These are phyloP conservation scores for Ptilonorhynchus violaceus DNA, from an alignment of 2,113 vertebrate genomes.

Conservation along the genomic window DNA sequence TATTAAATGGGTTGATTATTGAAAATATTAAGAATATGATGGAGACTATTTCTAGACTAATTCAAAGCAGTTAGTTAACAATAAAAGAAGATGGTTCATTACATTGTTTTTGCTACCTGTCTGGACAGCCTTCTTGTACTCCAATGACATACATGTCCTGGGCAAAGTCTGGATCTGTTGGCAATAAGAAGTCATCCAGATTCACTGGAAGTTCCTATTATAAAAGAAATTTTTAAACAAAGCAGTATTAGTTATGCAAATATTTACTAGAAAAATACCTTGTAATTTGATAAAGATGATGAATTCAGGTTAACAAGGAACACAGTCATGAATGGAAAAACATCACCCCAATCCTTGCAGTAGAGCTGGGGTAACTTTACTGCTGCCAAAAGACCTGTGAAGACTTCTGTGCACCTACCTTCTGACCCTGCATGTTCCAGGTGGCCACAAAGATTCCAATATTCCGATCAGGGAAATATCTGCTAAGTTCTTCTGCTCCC, in stretches of 20 bases:
- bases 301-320: not conserved
- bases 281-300: not conserved
- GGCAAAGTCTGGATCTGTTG: conserved; percentile 87
- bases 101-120: conserved; percentile 79
- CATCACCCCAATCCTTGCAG: not conserved
- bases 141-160: conserved; percentile 95
- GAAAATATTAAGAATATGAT: not conserved
- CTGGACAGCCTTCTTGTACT: conserved; percentile 94
- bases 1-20: not conserved
- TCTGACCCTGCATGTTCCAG: conserved; percentile 98
- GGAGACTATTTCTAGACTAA: not conserved
- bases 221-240: not conserved
- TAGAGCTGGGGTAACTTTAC: not conserved
- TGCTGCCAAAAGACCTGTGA: not conserved
- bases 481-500: conserved; percentile 91
- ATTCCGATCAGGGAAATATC: conserved; percentile 89
- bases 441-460: conserved; percentile 88
- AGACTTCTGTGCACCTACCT: conserved; percentile 67
- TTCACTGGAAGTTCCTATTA: conserved; percentile 83
- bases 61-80: not conserved
- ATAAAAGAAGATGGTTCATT: conserved; percentile 20
- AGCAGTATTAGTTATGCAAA: not conserved
- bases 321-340: not conserved
- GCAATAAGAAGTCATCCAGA: conserved; percentile 91
- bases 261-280: not conserved